Evolutionary conservation across 1,140 invertebrate genomes (phyloP).

Genomic region (Ladona fulva): DNA sequence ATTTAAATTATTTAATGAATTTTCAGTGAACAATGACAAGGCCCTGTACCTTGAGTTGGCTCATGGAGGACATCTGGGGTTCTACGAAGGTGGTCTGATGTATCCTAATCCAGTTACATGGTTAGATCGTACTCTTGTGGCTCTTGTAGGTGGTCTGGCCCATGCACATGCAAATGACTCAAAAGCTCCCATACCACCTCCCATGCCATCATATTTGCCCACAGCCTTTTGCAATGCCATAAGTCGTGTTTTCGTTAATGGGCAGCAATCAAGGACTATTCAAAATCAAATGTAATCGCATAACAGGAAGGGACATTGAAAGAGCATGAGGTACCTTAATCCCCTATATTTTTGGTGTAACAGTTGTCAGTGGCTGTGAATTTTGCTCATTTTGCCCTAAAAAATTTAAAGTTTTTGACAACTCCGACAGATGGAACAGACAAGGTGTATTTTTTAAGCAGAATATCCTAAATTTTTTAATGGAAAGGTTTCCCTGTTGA

Average conservation of each 20-base stretch:
- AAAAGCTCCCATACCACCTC: not conserved
- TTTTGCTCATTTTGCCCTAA: not conserved
- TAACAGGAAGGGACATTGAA: not conserved
- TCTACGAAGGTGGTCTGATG: constrained; percentile 77
- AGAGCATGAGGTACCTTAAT: not conserved
- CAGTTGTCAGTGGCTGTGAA: constrained; percentile 2
- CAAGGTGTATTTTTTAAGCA: not conserved
- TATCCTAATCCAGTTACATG: constrained; percentile 83
- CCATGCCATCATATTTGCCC: not conserved
- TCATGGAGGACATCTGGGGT: constrained; percentile 87
- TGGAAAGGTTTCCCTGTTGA: not conserved
- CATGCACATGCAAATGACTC: not conserved
- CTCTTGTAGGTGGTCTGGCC: constrained; percentile 45
- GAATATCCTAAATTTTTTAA: not conserved
- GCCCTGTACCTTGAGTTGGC: constrained; percentile 68
- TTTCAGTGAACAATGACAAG: constrained; percentile 57
- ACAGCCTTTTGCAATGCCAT: not conserved
- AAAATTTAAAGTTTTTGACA: not conserved
- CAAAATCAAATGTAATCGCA: not conserved
- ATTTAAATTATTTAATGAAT: constrained; percentile 14
- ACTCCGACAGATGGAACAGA: not conserved
- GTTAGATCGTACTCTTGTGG: constrained; percentile 74
- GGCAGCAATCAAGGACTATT: not conserved
- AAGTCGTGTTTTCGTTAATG: not conserved
- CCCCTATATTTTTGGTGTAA: not conserved